Percentiles rank a stretch among this genome's conserved stretches.
These are phyloP conservation scores for Sphyrna mokarran DNA, from an alignment of 2,113 vertebrate genomes.

Conservation along the genomic window DNA sequence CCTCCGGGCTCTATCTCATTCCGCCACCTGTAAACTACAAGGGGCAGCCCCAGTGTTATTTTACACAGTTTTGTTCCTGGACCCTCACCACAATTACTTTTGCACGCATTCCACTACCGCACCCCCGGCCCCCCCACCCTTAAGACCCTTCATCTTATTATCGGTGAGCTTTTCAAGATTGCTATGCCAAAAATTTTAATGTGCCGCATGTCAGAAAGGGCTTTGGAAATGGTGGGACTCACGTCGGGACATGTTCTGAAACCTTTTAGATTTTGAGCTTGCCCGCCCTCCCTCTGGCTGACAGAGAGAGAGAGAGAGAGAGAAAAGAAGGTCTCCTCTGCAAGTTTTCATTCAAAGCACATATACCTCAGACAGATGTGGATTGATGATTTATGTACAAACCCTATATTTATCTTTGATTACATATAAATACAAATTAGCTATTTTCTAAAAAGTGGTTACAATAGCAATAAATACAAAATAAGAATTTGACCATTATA, in stretches of 20 bases:
- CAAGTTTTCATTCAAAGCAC: conserved; percentile 63
- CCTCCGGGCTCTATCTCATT: conserved; percentile 36
- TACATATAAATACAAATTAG: conserved; percentile 98
- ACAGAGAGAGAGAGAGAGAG: neutral
- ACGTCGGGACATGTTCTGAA: conserved; percentile 31
- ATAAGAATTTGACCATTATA: conserved; percentile 99
- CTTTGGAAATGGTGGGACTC: conserved; percentile 21
- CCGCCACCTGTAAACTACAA: conserved; percentile 38
- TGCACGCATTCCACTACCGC: conserved; percentile 35
- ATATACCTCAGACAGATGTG: conserved; percentile 58
- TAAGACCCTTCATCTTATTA: conserved; percentile 39
- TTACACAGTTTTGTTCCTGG: conserved; percentile 36
- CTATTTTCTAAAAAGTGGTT: conserved; percentile 99
- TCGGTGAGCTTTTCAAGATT: conserved; percentile 30
- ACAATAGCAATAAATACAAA: conserved; percentile 99
- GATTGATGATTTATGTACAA: conserved; percentile 72
- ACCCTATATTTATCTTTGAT: conserved; percentile 83
- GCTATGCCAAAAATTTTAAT: conserved; percentile 15
- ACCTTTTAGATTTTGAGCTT: conserved; percentile 8
- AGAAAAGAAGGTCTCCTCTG: conserved; percentile 40
- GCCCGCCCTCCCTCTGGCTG: neutral
- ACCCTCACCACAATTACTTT: conserved; percentile 27
- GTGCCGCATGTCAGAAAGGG: conserved; percentile 31
- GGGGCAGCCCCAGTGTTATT: conserved; percentile 20
- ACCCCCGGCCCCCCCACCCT: conserved; percentile 8